Base-by-base conservation (phyloP, 2,797 vertebrate species). In the Hoplostethus mediterraneus region DNA sequence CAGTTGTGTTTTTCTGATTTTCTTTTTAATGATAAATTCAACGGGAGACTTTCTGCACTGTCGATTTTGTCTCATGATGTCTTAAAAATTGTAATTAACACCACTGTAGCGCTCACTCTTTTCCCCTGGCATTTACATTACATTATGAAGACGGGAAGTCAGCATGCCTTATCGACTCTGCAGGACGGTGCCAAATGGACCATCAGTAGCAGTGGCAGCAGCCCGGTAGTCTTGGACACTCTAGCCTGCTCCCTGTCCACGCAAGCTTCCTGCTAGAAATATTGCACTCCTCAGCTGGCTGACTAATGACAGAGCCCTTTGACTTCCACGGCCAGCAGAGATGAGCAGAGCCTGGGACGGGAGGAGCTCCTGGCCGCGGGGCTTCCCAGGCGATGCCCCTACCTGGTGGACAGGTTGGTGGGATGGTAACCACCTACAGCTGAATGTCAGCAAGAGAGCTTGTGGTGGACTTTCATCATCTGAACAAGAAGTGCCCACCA, bases 201-300 rank as follows among this genome's bases (percentile, higher is more conserved):
- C 72, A 57, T 79, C 75, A 58, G 40, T 10, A 44, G 58, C n/a
- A 42, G 31, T 33, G 38, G 17, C n/a, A 38, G 31, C 7, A 36
- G 13, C 6, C 55, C 25, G 52, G 40, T 48, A 21, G n/a, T 63
- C 63, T 52, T n/a, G 64, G 61, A 45, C 44, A 63, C 51, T 28
- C 67, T 71, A 17, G 52, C 59, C 67, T 58, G 53, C 63, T 75
- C 63, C 13, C 54, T 58, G 75, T 70, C 75, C 63, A 33, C n/a
- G 63, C 67, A 52, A 16, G 40, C 72, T 61, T 82, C 62, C 66
- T 60, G 65, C 60, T 75, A 62, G 76, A 71, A 79, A 85, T 79
- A 82, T 40, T 79, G 83, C 71, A 77, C 81, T 58, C 45, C 72
- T 86, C 74, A 84, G 75, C 78, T 72, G 62, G 59, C 51, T 30